Percentiles rank a stretch among this genome's conserved stretches.
Conservation (phyloP, 37 sponge, comb jelly and placozoan genomes). For the Ianthella basta region DNA sequence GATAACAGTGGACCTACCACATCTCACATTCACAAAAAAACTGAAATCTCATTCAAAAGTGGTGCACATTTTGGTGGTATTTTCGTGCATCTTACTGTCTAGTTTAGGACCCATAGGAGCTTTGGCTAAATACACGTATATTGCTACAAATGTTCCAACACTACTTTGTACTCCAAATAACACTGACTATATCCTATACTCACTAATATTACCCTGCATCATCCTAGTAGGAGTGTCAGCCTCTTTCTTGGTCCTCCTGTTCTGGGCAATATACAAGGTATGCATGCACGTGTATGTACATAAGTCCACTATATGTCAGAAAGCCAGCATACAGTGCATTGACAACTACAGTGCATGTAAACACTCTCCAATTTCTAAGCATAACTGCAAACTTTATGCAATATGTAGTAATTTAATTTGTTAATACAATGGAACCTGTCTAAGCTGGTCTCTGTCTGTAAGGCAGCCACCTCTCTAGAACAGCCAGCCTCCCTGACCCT, state of each 20-base stretch:
- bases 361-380: too few species aligned
- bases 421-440: too few species aligned
- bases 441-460: too few species aligned
- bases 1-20: conserved; percentile 5
- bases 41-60: not conserved
- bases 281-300: too few species aligned
- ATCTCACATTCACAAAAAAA: not conserved
- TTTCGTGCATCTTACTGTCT: not conserved
- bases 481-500: too few species aligned
- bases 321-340: too few species aligned
- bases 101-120: not conserved
- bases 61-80: not conserved
- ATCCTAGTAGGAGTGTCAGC: not conserved
- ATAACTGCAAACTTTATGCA: too few species aligned
- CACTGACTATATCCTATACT: not conserved
- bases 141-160: not conserved
- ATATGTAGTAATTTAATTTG: too few species aligned
- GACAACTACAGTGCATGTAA: not conserved
- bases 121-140: not conserved
- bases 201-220: not conserved
- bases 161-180: not conserved
- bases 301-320: not conserved
- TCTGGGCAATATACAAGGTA: too few species aligned
- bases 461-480: too few species aligned
- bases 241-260: not conserved